Base-by-base conservation (phyloP, 1,140 invertebrate species). In the Cotesia chilonis region DNA sequence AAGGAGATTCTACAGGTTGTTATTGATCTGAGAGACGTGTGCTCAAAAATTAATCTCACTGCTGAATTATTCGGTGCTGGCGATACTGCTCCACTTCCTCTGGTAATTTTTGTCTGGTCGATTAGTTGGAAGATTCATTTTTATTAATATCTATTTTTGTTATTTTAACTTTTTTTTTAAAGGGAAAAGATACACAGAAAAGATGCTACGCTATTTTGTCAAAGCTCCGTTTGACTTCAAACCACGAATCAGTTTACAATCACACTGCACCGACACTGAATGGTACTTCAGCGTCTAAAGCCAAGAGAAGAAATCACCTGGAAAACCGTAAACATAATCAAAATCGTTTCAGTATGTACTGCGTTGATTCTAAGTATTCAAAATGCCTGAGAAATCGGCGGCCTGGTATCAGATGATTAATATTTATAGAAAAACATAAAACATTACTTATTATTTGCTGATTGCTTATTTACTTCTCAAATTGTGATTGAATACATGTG, bases 1-100 rank as follows among this genome's bases (percentile, higher is more conserved):
- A 83, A 79, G 47, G 83, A 86, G 35, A 77, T 86, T 64, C 60
- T 87, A 14, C 76, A 82, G 51, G 75, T 85, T 61, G 79, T 85
- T 4, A 68, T 81, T 4, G 78, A 85, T 14, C 59, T 87, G 4
- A 79, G 73, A 68, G 75, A 83, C 17, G 81, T 85, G 66, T 87
- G 84, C 12, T 61, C 73, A 4, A 81, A 81, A 61, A 70, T 87
- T 37, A 79, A 85, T 52, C 67, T 87, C 7, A 79, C 77, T 6
- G 74, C 72, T 12, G 79, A 85, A 38, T 79, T 78, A 70, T 80
- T 82, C 69, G 84, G 78, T 60, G 81, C 82, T 2, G 83, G 83
- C n/a, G 84, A 87, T 73, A 65, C 74, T 2, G 76, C 77, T 68
- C 70, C 77, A 6, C 61, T 78, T 9, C 73, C 73, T 4, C 64